Percentiles rank a stretch among this genome's conserved stretches.
Conservation (phyloP, 2,888 invertebrate genomes). For the Latrodectus elegans region DNA sequence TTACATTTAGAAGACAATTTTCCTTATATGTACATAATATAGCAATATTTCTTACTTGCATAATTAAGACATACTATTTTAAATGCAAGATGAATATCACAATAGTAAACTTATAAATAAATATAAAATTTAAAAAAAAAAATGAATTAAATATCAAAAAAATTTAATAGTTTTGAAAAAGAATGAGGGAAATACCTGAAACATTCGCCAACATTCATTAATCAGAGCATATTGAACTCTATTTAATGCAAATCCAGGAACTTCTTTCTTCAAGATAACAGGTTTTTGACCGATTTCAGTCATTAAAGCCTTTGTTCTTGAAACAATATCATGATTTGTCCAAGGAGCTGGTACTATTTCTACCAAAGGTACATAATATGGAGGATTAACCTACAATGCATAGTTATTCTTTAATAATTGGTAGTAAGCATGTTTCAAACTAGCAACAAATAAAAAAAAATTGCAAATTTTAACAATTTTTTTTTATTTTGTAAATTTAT, state of each 20-base stretch:
- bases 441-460: no score
- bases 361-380: constrained; percentile 94
- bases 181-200: constrained; percentile 76
- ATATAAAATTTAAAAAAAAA: no score
- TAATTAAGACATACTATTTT: no score
- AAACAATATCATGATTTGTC: constrained; percentile 86
- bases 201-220: constrained; percentile 92
- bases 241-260: constrained; percentile 94
- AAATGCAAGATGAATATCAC: no score
- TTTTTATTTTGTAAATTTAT: no score
- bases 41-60: no score
- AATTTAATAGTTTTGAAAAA: neutral
- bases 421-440: no score
- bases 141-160: no score
- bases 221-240: constrained; percentile 96
- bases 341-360: constrained; percentile 96
- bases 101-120: no score
- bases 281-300: constrained; percentile 93
- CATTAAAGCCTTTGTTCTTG: constrained; percentile 85
- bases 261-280: constrained; percentile 88
- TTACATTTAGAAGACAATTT: no score
- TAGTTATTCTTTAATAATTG: neutral
- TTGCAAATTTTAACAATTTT: no score
- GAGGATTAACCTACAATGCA: constrained; percentile 86
- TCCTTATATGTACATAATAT: no score